Base-by-base conservation (phyloP, 37 sponge, comb jelly and placozoan genomes). In the Mnemiopsis leidyi region DNA sequence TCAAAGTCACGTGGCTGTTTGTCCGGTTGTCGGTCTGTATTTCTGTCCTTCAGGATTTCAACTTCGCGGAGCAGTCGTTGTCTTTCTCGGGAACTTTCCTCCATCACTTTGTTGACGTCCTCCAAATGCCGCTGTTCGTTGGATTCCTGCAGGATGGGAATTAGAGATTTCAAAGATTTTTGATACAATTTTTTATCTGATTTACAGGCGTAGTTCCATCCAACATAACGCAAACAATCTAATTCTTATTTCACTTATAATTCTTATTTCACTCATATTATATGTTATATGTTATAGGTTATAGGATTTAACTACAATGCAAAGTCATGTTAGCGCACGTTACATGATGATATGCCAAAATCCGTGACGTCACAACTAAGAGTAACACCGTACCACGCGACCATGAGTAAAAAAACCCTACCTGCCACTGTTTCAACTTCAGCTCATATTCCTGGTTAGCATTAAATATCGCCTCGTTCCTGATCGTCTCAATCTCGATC, bases 61-160 rank as follows among this genome's bases (percentile, higher is more conserved):
- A 85, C 29, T 39, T 85, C 90, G 1, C 48, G 39, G 90, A 85
- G 90, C 23, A 85, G 90, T 39, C 61, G 40, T 25, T 85, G 90
- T 85, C 90, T 35, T 40, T 85, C 90, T 39, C 90, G 40, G 40
- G 61, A 40, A 61, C 36, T 85, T 18, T 85, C 90, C 23, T 38
- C 40, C 90, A 85, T 85, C 5, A 85, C 90, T 38, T 61, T 35
- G 90, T 85, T 85, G 29, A 85, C 36, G 0, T 85, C 90, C 26
- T 85, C 90, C 0, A 85, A 61, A 37, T 85, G 40, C 25, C 36
- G 7, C 90, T 85, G 90, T 26, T 85, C 90, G 29, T 28, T 39
- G 0, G 48, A 39, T 39, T 85, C 90, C 90, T 85, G 90, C 29
- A 40, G 24, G 48, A 85, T n/a, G n/a, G n/a, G n/a, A n/a, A n/a